Evolutionary conservation across 2,888 invertebrate genomes (phyloP), one percentile per base, ranked within the genome.

Genomic region (Agrilus cyanescens): DNA sequence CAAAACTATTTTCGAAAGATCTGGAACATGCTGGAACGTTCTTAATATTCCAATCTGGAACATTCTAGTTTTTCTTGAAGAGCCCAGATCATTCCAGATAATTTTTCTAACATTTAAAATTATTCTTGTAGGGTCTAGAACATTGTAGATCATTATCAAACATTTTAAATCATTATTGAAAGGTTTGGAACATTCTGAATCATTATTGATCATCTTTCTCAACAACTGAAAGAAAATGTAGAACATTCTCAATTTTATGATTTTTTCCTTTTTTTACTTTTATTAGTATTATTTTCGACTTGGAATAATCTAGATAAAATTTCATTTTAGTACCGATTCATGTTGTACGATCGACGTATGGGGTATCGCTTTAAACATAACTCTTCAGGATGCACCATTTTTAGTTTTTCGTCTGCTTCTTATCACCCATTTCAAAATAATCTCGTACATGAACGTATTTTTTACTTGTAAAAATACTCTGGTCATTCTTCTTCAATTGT

Each of bases 401-500:
- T 67, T 93, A 6, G 84, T 85, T 0, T 88, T 93, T 60, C 70
- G 93, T 1, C 72, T 94, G 3, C 74, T 91, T 20, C 80, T 95
- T 35, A 91, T 95, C 46, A 76, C 85, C 8, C 84, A 89, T 56
- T 93, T 87, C 63, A 77, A 81, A 50, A 88, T 94, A 25, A 83
- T 91, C 51, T 91, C 86, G 56, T 93, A 95, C 59, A 93, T 93
- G 82, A 94, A 94, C 63, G 86, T 94, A 14, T 95, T 95, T 69
- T 95, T 95, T 68, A 93, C 93, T 0, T 91, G 90, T 67, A 86
- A 90, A 68, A 90, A 88, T 57, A 84, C 85, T 0, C 66, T 90
- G 63, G 93, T 95, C 8, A 93, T 94, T 46, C 66, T 90, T 1
- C 72, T 95, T 0, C 88, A 91, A 63, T 70, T 90, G 43, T 91